Evolutionary conservation across 2,113 vertebrate species (phyloP), one percentile per base, ranked within the genome.

Genomic region (Melospiza melodia): DNA sequence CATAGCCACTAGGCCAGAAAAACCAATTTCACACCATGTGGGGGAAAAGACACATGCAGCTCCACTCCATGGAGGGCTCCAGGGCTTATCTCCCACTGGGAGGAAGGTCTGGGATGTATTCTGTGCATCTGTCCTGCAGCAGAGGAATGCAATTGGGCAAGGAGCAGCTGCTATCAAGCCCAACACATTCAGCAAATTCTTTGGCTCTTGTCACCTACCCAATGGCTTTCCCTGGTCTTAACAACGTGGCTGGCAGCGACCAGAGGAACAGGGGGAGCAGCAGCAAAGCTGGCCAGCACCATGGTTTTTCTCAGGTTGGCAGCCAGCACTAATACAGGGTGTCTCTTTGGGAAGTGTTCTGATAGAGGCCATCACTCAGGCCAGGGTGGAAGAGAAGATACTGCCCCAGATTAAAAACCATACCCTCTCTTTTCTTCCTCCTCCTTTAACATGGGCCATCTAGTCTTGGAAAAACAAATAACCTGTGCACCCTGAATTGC

Each of bases 231-330:
- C 85, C 66, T 65, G 16, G 57, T 78, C 94, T 96, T 96, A 88
- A 87, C 93, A 97, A 93, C 55, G 43, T 83, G 52, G 51, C 25
- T 30, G 21, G 55, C 43, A 5, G 80, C 48, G 44, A 92, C 69
- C 51, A 62, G 81, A 94, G 73, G 67, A 94, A 84, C 8, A 13
- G 41, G 48, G 13, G 22, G 15, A 87, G 72, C 85, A 87, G 73
- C 90, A 90, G 91, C 86, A 91, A 92, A 97, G 94, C 94, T 93
- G 58, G n/a, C 85, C 73, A 88, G 80, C 85, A 91, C 59, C 71
- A 63, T 31, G 75, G 10, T 76, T 97, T 95, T 97, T 95, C 94
- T 94, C 92, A 68, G 12, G 41, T 52, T 94, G 87, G 96, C 95
- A 96, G 96, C 81, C 86, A 92, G 80, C 49, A 44, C 66, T 96